Base-by-base conservation (phyloP, 2,113 vertebrate species). In the Sceloporus undulatus region DNA sequence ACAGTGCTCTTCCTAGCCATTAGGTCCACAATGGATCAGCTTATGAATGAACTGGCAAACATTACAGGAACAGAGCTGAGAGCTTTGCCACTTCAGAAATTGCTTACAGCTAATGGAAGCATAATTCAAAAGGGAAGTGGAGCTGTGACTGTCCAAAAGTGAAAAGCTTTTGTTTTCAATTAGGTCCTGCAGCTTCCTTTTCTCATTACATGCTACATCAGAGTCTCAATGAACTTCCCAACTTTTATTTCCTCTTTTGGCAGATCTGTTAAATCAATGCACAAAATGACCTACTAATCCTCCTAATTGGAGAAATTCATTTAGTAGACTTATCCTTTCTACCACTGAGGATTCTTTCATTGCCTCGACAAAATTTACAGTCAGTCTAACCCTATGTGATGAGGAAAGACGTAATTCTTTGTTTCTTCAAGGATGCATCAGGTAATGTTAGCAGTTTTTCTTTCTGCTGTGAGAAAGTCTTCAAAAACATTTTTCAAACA, bases 131-230 rank as follows among this genome's bases (percentile, higher is more conserved):
- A 8, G 5, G 52, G 54, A 85, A 62, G 27, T 18, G 27, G 18
- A 38, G 82, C 79, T 86, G 21, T 70, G 14, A 70, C 13, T 62
- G 54, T 85, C 10, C 42, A 68, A 79, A 34, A 90, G 80, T 75
- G 7, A 87, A 91, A 88, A 87, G 88, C 5, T 34, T 73, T 25
- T 75, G 42, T 81, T 75, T 86, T 92, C 62, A 54, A 34, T 80
- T 92, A 65, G 84, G 87, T 91, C 25, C 3, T 89, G 19, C 18
- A 48, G 66, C 84, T 90, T 89, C 84, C 86, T 68, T 52, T 89
- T 94, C 88, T 87, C 52, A 78, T 0, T 90, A 85, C 74, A 34
- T 13, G 84, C 90, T 90, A 19, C 59, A 81, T 54, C 16, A 79
- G 52, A 59, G 79, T 88, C 18, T 83, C 18, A 65, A 42, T 87